Percentiles rank a stretch among this genome's conserved stretches.
Conservation (phyloP, 2,888 invertebrate genomes). For the Ophion ellenae region DNA sequence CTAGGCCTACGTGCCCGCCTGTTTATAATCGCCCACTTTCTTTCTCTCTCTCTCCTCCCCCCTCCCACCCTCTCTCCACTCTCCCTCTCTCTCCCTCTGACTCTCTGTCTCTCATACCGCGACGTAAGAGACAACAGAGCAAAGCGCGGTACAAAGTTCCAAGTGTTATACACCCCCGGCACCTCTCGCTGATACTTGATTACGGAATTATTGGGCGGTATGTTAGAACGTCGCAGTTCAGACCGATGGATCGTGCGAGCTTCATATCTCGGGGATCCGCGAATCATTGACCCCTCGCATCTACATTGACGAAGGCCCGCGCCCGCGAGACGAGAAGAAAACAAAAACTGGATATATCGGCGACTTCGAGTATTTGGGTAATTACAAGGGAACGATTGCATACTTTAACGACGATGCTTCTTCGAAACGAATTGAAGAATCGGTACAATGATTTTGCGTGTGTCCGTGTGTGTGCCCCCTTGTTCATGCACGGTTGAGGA, state of each 20-base stretch:
- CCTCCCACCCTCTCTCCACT: slow-evolving; percentile 46
- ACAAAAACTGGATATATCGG: not conserved
- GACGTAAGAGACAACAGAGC: slow-evolving; percentile 64
- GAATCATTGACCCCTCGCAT: not conserved
- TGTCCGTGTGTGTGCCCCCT: too few relatives aligned
- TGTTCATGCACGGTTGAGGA: too few relatives aligned
- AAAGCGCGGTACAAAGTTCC: slow-evolving; percentile 74
- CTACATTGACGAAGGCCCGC: not conserved
- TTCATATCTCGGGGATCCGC: slow-evolving; percentile 3
- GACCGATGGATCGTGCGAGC: slow-evolving; percentile 17
- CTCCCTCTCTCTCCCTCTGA: slow-evolving; percentile 33
- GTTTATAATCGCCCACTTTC: slow-evolving; percentile 7
- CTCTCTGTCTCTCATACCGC: slow-evolving; percentile 46
- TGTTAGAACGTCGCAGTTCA: slow-evolving; percentile 2
- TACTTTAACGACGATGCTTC: not conserved
- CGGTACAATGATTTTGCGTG: too few relatives aligned
- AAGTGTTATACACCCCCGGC: slow-evolving; percentile 3
- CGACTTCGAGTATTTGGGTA: not conserved
- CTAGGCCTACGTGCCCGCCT: slow-evolving; percentile 15
- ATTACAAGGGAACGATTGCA: not conserved
- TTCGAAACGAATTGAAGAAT: too few relatives aligned
- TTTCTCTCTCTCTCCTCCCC: slow-evolving; percentile 11
- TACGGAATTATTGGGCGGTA: not conserved
- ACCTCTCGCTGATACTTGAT: slow-evolving; percentile 15
- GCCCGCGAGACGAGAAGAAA: not conserved